Conservation (phyloP, 2,797 vertebrate genomes). For the Sciurus vulgaris region DNA sequence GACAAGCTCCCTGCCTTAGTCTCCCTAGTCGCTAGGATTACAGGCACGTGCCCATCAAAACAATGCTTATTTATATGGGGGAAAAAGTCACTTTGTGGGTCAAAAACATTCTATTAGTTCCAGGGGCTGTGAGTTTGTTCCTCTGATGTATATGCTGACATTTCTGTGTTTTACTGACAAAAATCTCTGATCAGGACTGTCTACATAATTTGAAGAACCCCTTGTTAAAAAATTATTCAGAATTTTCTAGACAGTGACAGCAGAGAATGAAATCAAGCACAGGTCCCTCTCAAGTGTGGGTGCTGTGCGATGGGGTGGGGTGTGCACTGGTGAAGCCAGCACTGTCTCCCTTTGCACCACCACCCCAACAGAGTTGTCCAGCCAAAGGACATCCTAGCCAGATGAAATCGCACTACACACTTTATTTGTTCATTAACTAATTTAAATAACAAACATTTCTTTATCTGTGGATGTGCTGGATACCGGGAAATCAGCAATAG, state of each 20-base stretch:
- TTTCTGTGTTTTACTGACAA: background rate
- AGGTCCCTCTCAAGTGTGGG: background rate
- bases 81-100: background rate
- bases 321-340: background rate
- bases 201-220: background rate
- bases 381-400: background rate
- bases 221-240: constrained; percentile 1
- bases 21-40: too few species aligned
- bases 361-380: background rate
- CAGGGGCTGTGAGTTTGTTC: background rate
- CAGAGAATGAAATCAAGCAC: background rate
- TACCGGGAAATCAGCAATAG: background rate
- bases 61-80: background rate
- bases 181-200: background rate
- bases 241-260: background rate
- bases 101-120: background rate
- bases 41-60: too few species aligned
- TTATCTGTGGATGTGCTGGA: background rate
- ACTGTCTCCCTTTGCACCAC: background rate
- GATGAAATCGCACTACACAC: background rate
- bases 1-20: too few species aligned
- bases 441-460: background rate
- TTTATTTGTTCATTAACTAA: background rate
- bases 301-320: background rate
- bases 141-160: background rate